These are phyloP conservation scores for Penaeus monodon DNA, from an alignment of 2,888 invertebrate genomes.

Conservation along the genomic window DNA sequence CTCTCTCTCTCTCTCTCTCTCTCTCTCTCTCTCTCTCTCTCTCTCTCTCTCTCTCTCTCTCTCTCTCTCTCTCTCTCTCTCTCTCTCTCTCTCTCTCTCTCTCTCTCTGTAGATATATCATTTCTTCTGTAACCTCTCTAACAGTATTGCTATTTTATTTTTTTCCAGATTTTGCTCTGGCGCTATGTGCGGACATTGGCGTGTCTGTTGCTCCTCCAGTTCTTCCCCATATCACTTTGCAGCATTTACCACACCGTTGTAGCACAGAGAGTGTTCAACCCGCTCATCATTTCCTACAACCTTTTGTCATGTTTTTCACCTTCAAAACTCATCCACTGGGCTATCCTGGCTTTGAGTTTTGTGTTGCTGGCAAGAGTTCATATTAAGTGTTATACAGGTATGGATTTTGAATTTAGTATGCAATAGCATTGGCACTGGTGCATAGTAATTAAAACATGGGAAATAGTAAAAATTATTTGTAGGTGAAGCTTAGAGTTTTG, in stretches of 20 bases:
- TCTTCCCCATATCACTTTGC: conserved; percentile 34
- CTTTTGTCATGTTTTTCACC: conserved; percentile 23
- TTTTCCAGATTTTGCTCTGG: conserved; percentile 49
- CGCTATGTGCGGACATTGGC: conserved; percentile 41
- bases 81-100: too few relatives aligned
- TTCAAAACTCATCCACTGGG: conserved; percentile 21
- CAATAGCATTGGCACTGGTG: too few relatives aligned
- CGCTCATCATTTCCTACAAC: conserved; percentile 16
- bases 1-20: too few relatives aligned
- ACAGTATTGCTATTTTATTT: neutral
- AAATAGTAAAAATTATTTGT: too few relatives aligned
- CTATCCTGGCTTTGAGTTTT: conserved; percentile 30
- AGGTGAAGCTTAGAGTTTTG: too few relatives aligned
- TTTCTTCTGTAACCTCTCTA: neutral
- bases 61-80: too few relatives aligned
- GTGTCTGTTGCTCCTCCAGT: conserved; percentile 32
- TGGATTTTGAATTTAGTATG: neutral
- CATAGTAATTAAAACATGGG: too few relatives aligned
- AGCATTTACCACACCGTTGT: conserved; percentile 42
- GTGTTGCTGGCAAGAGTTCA: conserved; percentile 34
- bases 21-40: too few relatives aligned
- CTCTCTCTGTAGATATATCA: too few relatives aligned
- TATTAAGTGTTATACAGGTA: conserved; percentile 44
- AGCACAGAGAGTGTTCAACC: conserved; percentile 39
- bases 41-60: too few relatives aligned